Conservation (phyloP, 1,140 invertebrate genomes). For the Laupala kohalensis region DNA sequence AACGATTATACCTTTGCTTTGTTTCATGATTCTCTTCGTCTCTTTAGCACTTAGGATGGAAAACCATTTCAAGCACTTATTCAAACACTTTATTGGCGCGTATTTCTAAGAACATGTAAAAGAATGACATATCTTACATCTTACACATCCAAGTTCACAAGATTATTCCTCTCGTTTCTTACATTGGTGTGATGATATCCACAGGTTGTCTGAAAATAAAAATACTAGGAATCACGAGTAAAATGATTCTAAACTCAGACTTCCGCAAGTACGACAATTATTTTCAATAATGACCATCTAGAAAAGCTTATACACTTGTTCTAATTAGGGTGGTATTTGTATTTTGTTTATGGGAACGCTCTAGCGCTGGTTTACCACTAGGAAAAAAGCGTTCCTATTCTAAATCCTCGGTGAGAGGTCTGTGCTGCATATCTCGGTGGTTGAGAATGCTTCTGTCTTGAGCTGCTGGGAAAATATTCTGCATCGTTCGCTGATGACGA, state of each 20-base stretch:
- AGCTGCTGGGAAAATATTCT: neutral
- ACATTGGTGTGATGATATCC: neutral
- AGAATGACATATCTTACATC: too few relatives aligned
- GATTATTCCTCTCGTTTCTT: neutral
- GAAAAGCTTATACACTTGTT: neutral
- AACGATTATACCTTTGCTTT: too few relatives aligned
- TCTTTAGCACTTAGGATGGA: too few relatives aligned
- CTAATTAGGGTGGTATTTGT: neutral
- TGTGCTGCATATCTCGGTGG: neutral
- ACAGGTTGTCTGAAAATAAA: neutral
- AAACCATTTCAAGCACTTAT: too few relatives aligned
- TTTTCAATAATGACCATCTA: neutral
- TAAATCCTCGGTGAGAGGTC: neutral
- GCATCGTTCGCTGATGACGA: neutral
- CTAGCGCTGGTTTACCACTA: neutral
- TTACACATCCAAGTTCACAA: too few relatives aligned
- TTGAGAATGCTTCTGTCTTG: neutral
- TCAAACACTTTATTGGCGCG: too few relatives aligned
- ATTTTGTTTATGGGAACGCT: neutral
- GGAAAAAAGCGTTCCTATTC: neutral
- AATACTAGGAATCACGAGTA: neutral
- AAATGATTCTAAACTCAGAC: neutral
- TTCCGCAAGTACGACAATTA: neutral
- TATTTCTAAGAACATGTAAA: too few relatives aligned
- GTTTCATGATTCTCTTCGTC: too few relatives aligned